Base-by-base conservation (phyloP, 2,888 invertebrate species). In the Frankliniella intonsa region DNA sequence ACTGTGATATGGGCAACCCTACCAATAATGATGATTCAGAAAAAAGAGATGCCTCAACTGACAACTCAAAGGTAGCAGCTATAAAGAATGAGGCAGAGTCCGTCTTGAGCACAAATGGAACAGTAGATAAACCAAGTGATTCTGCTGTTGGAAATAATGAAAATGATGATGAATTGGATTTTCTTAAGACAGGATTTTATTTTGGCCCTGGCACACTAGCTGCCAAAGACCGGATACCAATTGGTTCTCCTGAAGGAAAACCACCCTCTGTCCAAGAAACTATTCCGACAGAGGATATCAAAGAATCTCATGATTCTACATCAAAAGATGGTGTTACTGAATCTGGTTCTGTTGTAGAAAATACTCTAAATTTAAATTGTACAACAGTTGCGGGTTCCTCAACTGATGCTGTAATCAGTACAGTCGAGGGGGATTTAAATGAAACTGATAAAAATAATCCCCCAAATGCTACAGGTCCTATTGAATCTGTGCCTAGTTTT, bases 1-100 rank as follows among this genome's bases (percentile, higher is more conserved):
- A 93, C 50, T 94, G 94, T 86, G 89, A 93, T 83, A 93, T 94
- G 8, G 95, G 95, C 1, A 95, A 95, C 88, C 91, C 89, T 8
- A 87, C 86, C 1, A 87, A 88, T 22, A 25, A 22, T 22, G 69
- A 76, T 25, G 80, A 81, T 50, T 62, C 79, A 14, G 81, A 69
- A 19, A 82, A 81, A 62, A 25, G 38, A 38, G 38, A 38, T 5
- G 38, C 38, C 38, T 38, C 38, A 38, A 38, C 38, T 38, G 38
- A 38, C 3, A 38, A 38, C 2, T 38, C 38, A 38, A 38, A 38
- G 38, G 38, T 5, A 3, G 38, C 38, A 38, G 22, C 69, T 25
- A 19, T 62, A 1, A 62, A 62, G 7, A 19, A n/a, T 62, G 62
- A 62, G 17, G 62, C 19, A 3, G 25, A 76, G 25, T 25, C 69